Base-by-base conservation (phyloP, 2,113 vertebrate species). In the Ophiodon elongatus region DNA sequence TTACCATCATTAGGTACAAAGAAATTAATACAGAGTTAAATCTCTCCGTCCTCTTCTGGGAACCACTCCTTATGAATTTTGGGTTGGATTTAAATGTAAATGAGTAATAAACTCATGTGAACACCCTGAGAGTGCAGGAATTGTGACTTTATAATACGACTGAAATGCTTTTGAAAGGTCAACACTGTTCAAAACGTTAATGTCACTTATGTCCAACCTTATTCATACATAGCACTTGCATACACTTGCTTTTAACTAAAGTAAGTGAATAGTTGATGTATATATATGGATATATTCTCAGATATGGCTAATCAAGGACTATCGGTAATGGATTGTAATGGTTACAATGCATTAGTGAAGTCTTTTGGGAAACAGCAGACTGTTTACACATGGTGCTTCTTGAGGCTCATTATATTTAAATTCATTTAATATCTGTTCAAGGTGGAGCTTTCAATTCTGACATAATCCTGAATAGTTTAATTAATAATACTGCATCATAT, bases 51-150 rank as follows among this genome's bases (percentile, higher is more conserved):
- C 54, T 67, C 59, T 47, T 70, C 69, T 70, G 41, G 63, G 43
- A 80, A 86, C 62, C 77, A 39, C 45, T 67, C 73, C 57, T 75
- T 23, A 25, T 83, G 75, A 76, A 80, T 80, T 85, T 60, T 67
- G 62, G 59, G 41, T 62, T 76, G 82, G 54, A 92, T 94, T 92
- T 91, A 90, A 91, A 95, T 91, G 83, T 81, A 93, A 94, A 94
- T 91, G 76, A 89, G 63, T 29, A 35, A 88, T 81, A 86, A 91
- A 84, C 37, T 77, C 73, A 85, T 81, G 79, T 65, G 65, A 54
- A 71, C 50, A 43, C 29, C 4, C 8, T 27, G 33, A 15, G 45
- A 54, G 54, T 1, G 39, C 4, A 47, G 5, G 4, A 67, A 37
- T 27, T 4, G 9, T 70, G 37, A 77, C 25, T 21, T 54, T 59